phyloP scores from a whole-genome alignment of 2,888 invertebrate species.

The Sycophila texana region DNA sequence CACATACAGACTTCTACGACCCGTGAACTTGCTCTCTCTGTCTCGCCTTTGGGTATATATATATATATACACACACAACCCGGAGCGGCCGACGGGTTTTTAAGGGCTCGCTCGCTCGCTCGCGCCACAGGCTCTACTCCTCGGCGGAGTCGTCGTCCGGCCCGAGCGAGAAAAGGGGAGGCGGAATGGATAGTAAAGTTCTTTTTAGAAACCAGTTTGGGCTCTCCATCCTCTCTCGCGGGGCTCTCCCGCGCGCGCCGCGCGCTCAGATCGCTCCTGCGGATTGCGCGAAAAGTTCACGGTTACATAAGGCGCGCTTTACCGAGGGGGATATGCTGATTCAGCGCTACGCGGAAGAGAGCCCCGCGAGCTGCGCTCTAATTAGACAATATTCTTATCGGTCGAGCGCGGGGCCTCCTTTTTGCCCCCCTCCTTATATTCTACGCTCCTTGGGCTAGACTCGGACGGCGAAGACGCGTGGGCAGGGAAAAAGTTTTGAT shows the following conservation, averaged over 20 bases:
- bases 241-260: neutral
- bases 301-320: conserved; percentile 54
- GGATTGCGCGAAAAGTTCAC: conserved; percentile 50
- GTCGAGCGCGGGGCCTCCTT: conserved; percentile 4
- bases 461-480: neutral
- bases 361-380: conserved; percentile 32
- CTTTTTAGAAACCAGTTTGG: conserved; percentile 59
- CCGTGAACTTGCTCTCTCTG: conserved; percentile 44
- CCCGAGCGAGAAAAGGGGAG: conserved; percentile 51
- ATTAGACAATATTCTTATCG: conserved; percentile 52
- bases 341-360: conserved; percentile 51
- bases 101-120: conserved; percentile 33
- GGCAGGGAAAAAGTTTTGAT: conserved; percentile 20
- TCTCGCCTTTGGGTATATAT: neutral
- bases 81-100: conserved; percentile 50
- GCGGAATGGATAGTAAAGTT: conserved; percentile 58
- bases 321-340: conserved; percentile 14
- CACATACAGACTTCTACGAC: conserved; percentile 40
- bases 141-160: conserved; percentile 48
- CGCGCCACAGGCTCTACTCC: conserved; percentile 1
- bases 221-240: conserved; percentile 6
- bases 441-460: neutral
- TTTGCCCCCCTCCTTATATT: neutral
- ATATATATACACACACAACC: conserved; percentile 11
- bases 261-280: conserved; percentile 6